These are phyloP conservation scores for Dolichoris vasculosae DNA, from an alignment of 1,140 invertebrate genomes.

Conservation along the genomic window DNA sequence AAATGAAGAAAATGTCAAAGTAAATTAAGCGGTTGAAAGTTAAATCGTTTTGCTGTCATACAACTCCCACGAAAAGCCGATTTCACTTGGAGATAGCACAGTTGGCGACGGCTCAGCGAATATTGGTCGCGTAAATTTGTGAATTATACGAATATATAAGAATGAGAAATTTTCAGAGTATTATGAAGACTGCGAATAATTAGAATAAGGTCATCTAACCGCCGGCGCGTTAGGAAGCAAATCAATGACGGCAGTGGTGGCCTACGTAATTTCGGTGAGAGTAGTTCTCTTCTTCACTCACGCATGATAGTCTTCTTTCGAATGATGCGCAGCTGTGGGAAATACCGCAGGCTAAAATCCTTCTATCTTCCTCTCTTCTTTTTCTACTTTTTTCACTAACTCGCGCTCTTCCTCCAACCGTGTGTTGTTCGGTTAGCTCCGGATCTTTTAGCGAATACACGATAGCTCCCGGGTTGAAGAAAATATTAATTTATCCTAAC, in stretches of 20 bases:
- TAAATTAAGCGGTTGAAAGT: not conserved
- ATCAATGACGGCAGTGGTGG: not conserved
- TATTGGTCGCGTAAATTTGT: not conserved
- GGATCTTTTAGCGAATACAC: constrained; percentile 27
- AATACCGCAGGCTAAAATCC: constrained; percentile 38
- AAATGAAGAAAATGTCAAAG: not conserved
- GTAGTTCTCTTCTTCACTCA: not conserved
- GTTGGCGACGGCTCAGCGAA: not conserved
- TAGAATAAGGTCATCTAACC: constrained; percentile 49
- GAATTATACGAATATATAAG: constrained; percentile 37
- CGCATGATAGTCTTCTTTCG: not conserved
- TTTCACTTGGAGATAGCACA: not conserved
- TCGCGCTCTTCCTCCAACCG: not conserved
- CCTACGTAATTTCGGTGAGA: constrained; percentile 41
- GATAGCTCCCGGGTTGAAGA: constrained; percentile 5
- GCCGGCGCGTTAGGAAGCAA: not conserved
- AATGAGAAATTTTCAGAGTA: not conserved
- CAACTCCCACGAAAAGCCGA: not conserved
- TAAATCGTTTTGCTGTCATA: not conserved
- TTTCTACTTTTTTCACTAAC: constrained; percentile 29
- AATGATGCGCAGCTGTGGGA: constrained; percentile 42
- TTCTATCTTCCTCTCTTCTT: constrained; percentile 34
- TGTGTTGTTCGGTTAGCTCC: not conserved
- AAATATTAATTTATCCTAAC: constrained; percentile 31
- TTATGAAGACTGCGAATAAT: constrained; percentile 36